phyloP scores from a whole-genome alignment of 2,888 invertebrate genomes.

The Drosophila parthenogenetica region DNA sequence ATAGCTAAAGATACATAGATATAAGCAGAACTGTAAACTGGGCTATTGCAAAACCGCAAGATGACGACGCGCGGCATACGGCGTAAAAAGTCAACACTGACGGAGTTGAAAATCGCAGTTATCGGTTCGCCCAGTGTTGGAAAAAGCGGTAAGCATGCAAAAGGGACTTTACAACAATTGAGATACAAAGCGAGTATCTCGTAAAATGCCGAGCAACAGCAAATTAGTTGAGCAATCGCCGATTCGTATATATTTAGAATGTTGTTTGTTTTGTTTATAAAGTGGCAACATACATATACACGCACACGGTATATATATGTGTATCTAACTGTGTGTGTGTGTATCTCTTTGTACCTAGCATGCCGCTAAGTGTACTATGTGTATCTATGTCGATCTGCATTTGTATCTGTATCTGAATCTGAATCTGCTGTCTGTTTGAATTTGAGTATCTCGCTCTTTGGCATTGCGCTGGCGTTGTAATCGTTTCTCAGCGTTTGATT shows the following conservation, averaged over 20 bases:
- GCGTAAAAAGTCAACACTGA: slow-evolving; percentile 94
- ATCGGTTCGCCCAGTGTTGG: slow-evolving; percentile 96
- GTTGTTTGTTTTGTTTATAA: slow-evolving; percentile 79
- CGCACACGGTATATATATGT: not conserved
- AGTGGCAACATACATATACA: slow-evolving; percentile 66
- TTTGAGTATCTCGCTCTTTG: slow-evolving; percentile 49
- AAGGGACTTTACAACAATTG: slow-evolving; percentile 18
- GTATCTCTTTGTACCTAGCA: slow-evolving; percentile 30
- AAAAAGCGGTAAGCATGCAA: slow-evolving; percentile 91
- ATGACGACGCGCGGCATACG: slow-evolving; percentile 93
- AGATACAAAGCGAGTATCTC: slow-evolving; percentile 15
- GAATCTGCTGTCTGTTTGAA: slow-evolving; percentile 24
- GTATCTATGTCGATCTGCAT: slow-evolving; percentile 22
- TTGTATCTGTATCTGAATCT: slow-evolving; percentile 28
- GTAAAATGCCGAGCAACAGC: slow-evolving; percentile 62
- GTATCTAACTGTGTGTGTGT: slow-evolving; percentile 1
- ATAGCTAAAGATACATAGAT: slow-evolving; percentile 21
- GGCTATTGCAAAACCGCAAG: slow-evolving; percentile 45
- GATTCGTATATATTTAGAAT: slow-evolving; percentile 77
- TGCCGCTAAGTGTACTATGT: slow-evolving; percentile 25
- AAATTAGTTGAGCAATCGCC: slow-evolving; percentile 79
- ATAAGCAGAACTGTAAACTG: slow-evolving; percentile 36
- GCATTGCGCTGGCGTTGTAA: slow-evolving; percentile 57
- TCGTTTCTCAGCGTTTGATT: slow-evolving; percentile 70
- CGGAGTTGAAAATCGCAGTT: slow-evolving; percentile 96